Evolutionary conservation across 2,888 invertebrate genomes (phyloP).

Genomic region (Heterodera filipjevi): DNA sequence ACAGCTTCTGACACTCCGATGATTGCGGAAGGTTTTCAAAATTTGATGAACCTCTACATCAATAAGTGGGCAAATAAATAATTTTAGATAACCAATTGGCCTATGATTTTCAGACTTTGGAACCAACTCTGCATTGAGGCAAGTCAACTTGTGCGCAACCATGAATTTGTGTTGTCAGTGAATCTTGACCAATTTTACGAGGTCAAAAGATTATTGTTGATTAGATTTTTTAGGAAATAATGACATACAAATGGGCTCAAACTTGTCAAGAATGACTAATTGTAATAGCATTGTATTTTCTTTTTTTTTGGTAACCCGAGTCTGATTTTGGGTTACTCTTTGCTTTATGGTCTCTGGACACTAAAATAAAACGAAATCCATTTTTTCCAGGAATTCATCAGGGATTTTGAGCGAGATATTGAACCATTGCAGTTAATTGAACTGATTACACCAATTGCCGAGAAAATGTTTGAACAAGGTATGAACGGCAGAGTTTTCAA

Average conservation of each 20-base stretch:
- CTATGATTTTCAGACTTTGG: constrained; percentile 62
- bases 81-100: too few relatives aligned
- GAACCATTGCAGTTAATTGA: constrained; percentile 90
- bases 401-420: constrained; percentile 93
- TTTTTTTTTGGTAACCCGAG: too few relatives aligned
- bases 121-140: constrained; percentile 57
- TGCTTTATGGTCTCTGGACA: too few relatives aligned
- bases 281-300: too few relatives aligned
- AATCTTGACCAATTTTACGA: constrained; percentile 74
- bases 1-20: too few relatives aligned
- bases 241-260: too few relatives aligned
- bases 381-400: constrained; percentile 77
- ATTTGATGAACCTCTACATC: too few relatives aligned
- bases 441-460: constrained; percentile 72
- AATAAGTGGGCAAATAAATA: too few relatives aligned
- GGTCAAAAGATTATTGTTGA: constrained; percentile 33
- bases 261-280: too few relatives aligned
- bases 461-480: constrained; percentile 50
- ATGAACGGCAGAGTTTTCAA: not conserved
- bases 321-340: not conserved
- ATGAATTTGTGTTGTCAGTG: constrained; percentile 43
- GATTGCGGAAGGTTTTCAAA: too few relatives aligned
- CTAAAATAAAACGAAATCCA: not conserved
- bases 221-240: not conserved
- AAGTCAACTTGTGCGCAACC: constrained; percentile 46